These are phyloP conservation scores for Mungos mungo DNA, from an alignment of 2,113 vertebrate species.

Conservation along the genomic window DNA sequence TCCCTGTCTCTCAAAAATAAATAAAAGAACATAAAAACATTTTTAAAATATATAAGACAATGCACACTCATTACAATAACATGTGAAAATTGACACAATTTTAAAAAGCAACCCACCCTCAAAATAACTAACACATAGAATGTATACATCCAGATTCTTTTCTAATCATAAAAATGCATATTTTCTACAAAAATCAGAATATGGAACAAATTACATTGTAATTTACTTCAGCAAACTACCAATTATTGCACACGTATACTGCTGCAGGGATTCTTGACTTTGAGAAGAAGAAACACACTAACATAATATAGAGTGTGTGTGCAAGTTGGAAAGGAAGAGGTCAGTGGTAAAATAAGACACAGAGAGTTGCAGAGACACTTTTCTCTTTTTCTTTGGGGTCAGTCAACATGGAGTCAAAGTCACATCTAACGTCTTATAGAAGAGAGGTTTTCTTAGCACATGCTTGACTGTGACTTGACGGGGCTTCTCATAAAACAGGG, in stretches of 20 bases:
- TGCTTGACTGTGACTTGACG: not conserved
- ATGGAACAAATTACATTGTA: not conserved
- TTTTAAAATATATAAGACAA: not conserved
- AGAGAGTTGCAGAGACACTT: not conserved
- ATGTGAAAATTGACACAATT: not conserved
- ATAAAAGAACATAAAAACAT: too few relatives aligned
- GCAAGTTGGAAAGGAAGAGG: not conserved
- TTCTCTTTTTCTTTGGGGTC: not conserved
- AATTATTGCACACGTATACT: not conserved
- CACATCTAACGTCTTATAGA: not conserved
- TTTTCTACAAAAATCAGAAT: constrained; percentile 8
- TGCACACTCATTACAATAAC: not conserved
- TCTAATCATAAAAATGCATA: not conserved
- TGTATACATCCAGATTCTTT: not conserved
- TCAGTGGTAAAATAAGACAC: not conserved
- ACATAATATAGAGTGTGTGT: not conserved
- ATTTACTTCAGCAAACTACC: not conserved
- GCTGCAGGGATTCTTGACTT: not conserved
- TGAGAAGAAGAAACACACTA: not conserved
- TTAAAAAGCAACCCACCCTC: not conserved
- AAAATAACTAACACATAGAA: not conserved
- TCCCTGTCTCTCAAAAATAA: too few relatives aligned
- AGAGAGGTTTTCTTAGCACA: not conserved
- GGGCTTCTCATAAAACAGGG: not conserved
- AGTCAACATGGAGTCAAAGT: not conserved